Percentiles rank a stretch among this genome's conserved stretches.
Evolutionary conservation across 2,888 invertebrate genomes (phyloP).

Genomic region (Entomobrya proxima): DNA sequence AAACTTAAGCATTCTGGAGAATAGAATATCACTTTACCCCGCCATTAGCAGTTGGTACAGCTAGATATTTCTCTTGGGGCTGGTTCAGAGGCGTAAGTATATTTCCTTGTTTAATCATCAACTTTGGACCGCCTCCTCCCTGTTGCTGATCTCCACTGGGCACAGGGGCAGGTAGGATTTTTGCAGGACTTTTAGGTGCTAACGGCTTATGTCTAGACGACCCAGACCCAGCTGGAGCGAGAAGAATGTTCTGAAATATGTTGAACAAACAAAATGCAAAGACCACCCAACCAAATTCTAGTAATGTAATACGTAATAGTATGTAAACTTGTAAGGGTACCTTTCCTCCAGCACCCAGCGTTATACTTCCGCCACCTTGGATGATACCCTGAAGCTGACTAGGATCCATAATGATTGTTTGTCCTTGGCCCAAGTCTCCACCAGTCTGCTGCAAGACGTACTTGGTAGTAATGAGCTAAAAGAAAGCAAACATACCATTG

Average conservation of each 20-base stretch:
- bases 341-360: conserved; percentile 70
- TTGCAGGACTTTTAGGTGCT: conserved; percentile 84
- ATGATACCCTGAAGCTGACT: conserved; percentile 72
- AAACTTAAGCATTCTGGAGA: too few relatives aligned
- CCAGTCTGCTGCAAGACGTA: conserved; percentile 71
- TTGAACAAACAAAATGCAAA: background rate
- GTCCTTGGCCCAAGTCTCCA: conserved; percentile 67
- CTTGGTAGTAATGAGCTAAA: conserved; percentile 56
- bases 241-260: conserved; percentile 63
- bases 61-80: conserved; percentile 44
- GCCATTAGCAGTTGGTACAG: conserved; percentile 41
- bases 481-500: background rate
- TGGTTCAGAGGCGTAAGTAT: conserved; percentile 69
- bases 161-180: conserved; percentile 83
- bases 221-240: conserved; percentile 72
- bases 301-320: background rate
- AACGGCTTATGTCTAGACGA: conserved; percentile 78
- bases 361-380: conserved; percentile 72
- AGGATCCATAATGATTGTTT: conserved; percentile 74
- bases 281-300: background rate
- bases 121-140: conserved; percentile 78
- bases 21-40: conserved; percentile 44
- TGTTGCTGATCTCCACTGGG: conserved; percentile 75
- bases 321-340: conserved; percentile 42
- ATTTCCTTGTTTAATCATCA: conserved; percentile 78